phyloP scores from a whole-genome alignment of 2,113 vertebrate species.

The Seriola aureovittata region DNA sequence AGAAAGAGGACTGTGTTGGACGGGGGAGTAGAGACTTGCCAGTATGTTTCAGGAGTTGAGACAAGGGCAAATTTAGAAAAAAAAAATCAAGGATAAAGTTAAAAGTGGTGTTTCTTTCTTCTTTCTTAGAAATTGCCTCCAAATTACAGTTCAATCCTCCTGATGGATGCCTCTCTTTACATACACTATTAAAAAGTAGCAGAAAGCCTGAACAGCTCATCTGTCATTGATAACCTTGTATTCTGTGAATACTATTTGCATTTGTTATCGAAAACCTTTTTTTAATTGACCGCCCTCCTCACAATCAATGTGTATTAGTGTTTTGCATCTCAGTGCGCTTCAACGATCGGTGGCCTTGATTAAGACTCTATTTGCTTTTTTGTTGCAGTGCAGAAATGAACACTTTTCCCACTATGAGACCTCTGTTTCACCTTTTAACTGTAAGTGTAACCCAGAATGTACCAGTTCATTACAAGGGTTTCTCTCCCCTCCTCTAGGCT shows the following conservation, averaged over 20 bases:
- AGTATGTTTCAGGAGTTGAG: constrained; percentile 40
- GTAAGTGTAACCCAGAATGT: constrained; percentile 58
- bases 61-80: constrained; percentile 50
- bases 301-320: constrained; percentile 67
- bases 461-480: constrained; percentile 69
- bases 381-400: constrained; percentile 57
- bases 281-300: constrained; percentile 56
- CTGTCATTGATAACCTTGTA: constrained; percentile 54
- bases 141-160: constrained; percentile 28
- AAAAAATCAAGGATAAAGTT: constrained; percentile 31
- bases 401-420: constrained; percentile 58
- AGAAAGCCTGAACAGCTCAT: constrained; percentile 1
- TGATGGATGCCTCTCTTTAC: not conserved
- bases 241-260: constrained; percentile 66
- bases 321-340: constrained; percentile 61
- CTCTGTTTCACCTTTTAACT: constrained; percentile 72
- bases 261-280: constrained; percentile 67
- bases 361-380: constrained; percentile 47
- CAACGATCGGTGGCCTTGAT: constrained; percentile 65
- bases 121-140: constrained; percentile 34
- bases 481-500: constrained; percentile 15
- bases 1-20: constrained; percentile 53
- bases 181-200: not conserved
- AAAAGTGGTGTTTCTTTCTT: constrained; percentile 29
- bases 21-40: constrained; percentile 36